Evolutionary conservation across 1,140 invertebrate genomes (phyloP), one percentile per base, ranked within the genome.

Genomic region (Drosophila punjabiensis): DNA sequence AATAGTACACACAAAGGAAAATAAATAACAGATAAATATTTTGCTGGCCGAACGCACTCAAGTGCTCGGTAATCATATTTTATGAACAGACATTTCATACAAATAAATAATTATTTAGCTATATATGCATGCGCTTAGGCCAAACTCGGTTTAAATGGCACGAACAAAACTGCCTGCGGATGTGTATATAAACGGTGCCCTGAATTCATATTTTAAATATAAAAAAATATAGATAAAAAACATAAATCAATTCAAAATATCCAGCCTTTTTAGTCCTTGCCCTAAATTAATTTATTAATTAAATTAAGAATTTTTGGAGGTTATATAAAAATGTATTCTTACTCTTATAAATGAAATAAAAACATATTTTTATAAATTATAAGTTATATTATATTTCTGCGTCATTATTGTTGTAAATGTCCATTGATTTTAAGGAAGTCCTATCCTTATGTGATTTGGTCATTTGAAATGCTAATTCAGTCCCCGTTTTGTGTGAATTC

Each of bases 21-120:
- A 82, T 83, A 87, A 87, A 87, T 87, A 87, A 87, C 80, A 87
- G 82, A 87, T 80, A 79, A 53, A 80, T 64, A 81, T 77, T 76
- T 64, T 75, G 50, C 39, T 28, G 37, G 47, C 67, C 67, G 24
- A 71, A 71, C 67, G 35, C 61, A 16, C 33, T 79, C 58, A 71
- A 79, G 77, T 79, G 76, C 76, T 60, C 53, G 45, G 67, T 73
- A 79, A 74, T 80, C 76, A 79, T 80, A 80, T 79, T 73, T 80
- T 80, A 79, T 80, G 62, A 64, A 79, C 76, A 79, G 76, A 48
- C 67, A 73, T 80, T 80, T 50, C 32, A 41, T 67, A 79, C 74
- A 89, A 88, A 88, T 89, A 89, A 89, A 88, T 88, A 89, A 89
- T 76, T 79, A 81, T 88, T 89, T 79, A 79, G 69, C 76, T 81